phyloP scores from a whole-genome alignment of 2,797 vertebrate genomes.

The Rhynchotus rufescens region DNA sequence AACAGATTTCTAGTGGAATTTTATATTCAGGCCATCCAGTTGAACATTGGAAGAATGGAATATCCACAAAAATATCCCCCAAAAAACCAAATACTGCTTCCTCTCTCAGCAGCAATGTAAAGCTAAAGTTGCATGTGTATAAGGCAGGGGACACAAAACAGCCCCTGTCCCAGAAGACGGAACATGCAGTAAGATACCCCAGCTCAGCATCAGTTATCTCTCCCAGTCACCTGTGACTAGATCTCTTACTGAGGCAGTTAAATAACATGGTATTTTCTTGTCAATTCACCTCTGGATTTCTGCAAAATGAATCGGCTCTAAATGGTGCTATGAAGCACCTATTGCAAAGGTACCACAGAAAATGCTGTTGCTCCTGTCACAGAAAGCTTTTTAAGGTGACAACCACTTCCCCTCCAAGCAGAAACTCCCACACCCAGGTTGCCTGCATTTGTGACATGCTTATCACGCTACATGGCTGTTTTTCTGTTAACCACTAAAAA shows the following conservation, averaged over 20 bases:
- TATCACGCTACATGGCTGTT: background rate
- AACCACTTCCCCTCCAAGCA: background rate
- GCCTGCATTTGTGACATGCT: background rate
- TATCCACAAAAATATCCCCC: background rate
- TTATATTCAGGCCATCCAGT: background rate
- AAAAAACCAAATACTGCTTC: background rate
- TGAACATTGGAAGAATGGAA: background rate
- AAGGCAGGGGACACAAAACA: fast-evolving
- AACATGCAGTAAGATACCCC: background rate
- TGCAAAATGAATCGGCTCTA: background rate
- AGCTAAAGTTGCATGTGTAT: background rate
- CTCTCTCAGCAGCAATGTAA: background rate
- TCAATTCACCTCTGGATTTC: background rate
- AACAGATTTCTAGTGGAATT: background rate
- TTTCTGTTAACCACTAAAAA: background rate
- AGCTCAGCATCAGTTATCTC: background rate
- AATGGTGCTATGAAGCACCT: background rate
- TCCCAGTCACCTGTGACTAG: background rate
- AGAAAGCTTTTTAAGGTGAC: background rate
- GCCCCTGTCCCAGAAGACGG: background rate
- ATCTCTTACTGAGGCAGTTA: background rate
- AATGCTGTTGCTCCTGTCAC: background rate
- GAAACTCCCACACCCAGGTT: background rate
- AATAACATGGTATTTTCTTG: background rate
- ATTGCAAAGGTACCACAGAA: background rate